Base-by-base conservation (phyloP, 1,140 invertebrate species). In the Pogonomyrmex californicus region DNA sequence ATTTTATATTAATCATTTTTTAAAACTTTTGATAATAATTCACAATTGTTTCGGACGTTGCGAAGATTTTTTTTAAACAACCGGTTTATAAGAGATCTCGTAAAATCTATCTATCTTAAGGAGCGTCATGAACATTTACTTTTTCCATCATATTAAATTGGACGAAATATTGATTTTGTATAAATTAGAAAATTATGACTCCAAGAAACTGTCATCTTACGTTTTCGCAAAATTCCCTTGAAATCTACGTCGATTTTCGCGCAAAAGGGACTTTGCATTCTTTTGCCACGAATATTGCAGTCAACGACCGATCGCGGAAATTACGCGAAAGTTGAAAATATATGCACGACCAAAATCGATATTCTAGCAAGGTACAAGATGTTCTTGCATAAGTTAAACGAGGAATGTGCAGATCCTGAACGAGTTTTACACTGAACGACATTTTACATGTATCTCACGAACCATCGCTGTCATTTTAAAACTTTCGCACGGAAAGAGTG, bases 51-150 rank as follows among this genome's bases (percentile, higher is more conserved):
- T 60, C 30, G 4, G 17, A 23, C 17, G 3, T 0, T 5, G 14
- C n/a, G 17, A 33, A 49, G 36, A 41, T 44, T 41, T 79, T 79
- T 56, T 14, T 56, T 33, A 9, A 7, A 23, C 38, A 36, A 79
- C 62, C 47, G 47, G 76, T 78, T 51, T 77, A 44, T 4, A 41
- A 44, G 14, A 33, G 23, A 12, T 4, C n/a, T 44, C 44, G 44
- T 81, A 70, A 81, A 41, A 17, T n/a, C n/a, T n/a, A n/a, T n/a
- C 9, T 44, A 70, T 1, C 9, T 17, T 56, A 68, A 81, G 23
- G 60, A 63, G 10, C 12, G 41, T 36, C 23, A 1, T 81, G 51
- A 78, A 78, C 33, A 17, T 62, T 78, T 38, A 41, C 4, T 75
- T 79, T 30, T 60, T 17, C 12, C 17, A 9, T 6, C 58, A n/a